These are phyloP conservation scores for Glomeris marginata DNA, from an alignment of 2,888 invertebrate genomes.

Conservation along the genomic window DNA sequence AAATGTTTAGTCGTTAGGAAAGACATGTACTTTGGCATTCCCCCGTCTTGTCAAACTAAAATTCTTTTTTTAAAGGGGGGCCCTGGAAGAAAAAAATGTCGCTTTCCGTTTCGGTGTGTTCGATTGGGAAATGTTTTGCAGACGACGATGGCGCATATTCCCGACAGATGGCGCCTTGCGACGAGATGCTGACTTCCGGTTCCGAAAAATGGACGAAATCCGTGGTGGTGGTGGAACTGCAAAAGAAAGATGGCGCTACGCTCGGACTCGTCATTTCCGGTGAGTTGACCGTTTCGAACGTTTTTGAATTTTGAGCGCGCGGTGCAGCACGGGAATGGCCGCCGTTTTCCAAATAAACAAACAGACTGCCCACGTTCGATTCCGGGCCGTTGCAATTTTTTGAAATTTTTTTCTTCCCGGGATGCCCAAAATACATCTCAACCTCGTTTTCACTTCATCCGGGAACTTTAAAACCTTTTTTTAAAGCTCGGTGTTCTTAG, in stretches of 20 bases:
- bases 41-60: not conserved
- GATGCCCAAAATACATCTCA: no score
- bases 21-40: no score
- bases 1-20: no score
- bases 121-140: not conserved
- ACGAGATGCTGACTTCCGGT: conserved; percentile 2
- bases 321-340: no score
- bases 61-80: not conserved
- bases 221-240: conserved; percentile 16
- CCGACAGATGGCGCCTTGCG: conserved; percentile 10
- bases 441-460: no score
- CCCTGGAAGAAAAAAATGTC: not conserved
- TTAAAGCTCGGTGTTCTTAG: no score
- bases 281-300: conserved; percentile 3
- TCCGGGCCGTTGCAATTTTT: no score
- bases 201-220: not conserved
- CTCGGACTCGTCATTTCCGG: conserved; percentile 18
- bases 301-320: not conserved
- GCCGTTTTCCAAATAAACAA: no score
- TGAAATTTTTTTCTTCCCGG: no score
- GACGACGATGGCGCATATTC: conserved; percentile 8
- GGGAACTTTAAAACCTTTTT: no score
- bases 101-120: not conserved
- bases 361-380: no score
- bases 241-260: conserved; percentile 17